Conservation (phyloP, 2,888 invertebrate species). For the Globia sparganii region DNA sequence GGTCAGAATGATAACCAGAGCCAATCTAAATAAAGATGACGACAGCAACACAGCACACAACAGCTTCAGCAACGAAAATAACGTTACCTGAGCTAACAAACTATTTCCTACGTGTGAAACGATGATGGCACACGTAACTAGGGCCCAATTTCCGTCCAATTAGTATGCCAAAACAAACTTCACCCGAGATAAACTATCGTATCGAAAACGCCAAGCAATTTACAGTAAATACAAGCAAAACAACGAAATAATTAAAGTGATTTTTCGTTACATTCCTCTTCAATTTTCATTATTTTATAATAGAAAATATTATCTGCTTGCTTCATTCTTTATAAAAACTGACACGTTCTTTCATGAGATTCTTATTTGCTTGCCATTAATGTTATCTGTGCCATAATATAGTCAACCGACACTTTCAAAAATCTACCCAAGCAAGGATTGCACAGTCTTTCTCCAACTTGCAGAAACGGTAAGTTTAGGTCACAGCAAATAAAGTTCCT, state of each 20-base stretch:
- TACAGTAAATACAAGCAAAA: constrained; percentile 56
- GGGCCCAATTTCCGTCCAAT: constrained; percentile 58
- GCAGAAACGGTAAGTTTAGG: constrained; percentile 26
- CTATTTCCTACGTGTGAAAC: constrained; percentile 44
- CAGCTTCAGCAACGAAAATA: constrained; percentile 30
- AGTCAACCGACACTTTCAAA: not conserved
- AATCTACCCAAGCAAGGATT: constrained; percentile 1
- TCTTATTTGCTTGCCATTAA: not conserved
- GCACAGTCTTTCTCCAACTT: constrained; percentile 5
- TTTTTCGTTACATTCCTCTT: not conserved
- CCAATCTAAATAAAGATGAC: constrained; percentile 4
- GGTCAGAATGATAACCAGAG: not conserved
- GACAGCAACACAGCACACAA: not conserved
- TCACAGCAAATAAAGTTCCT: constrained; percentile 36
- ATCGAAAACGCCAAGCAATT: constrained; percentile 57
- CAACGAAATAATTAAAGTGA: constrained; percentile 63
- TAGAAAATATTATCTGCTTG: not conserved
- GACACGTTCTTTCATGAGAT: not conserved
- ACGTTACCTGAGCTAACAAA: constrained; percentile 47
- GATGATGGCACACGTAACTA: constrained; percentile 50
- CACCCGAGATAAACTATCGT: constrained; percentile 59
- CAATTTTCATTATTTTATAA: not conserved
- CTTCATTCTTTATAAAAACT: not conserved
- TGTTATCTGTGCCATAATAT: not conserved
- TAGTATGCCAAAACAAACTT: constrained; percentile 64